phyloP scores from a whole-genome alignment of 2,113 vertebrate species.

The Pelecanus crispus region DNA sequence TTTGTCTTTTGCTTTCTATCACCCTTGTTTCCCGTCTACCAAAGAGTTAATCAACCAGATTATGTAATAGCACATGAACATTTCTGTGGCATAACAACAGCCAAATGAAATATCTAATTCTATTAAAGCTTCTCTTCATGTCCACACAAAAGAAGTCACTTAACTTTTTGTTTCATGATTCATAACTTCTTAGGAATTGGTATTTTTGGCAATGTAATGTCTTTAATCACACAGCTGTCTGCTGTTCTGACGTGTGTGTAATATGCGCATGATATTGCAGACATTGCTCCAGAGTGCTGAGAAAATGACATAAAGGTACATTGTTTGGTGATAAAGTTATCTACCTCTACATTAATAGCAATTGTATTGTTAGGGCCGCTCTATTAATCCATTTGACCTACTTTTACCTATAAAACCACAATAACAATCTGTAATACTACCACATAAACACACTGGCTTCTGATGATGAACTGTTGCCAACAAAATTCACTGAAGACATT shows the following conservation, averaged over 20 bases:
- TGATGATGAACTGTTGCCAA: background rate
- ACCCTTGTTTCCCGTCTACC: background rate
- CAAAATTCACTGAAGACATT: background rate
- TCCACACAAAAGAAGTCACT: background rate
- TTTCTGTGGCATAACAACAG: background rate
- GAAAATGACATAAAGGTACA: background rate
- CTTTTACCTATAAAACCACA: background rate
- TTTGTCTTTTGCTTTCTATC: background rate
- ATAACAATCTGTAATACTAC: background rate
- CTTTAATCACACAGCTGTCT: background rate
- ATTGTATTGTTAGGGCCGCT: background rate
- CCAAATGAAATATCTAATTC: background rate
- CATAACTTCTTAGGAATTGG: background rate
- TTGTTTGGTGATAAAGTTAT: background rate
- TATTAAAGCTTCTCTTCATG: background rate
- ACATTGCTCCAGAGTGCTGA: background rate
- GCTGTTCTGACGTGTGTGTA: background rate
- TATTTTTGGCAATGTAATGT: background rate
- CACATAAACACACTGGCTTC: background rate
- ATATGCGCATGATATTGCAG: background rate
- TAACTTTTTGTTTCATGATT: background rate
- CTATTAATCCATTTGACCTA: background rate
- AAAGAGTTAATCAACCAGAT: background rate
- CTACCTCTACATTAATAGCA: background rate
- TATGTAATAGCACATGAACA: background rate